Base-by-base conservation (phyloP, 2,888 invertebrate genomes). In the Barypeithes pellucidus region DNA sequence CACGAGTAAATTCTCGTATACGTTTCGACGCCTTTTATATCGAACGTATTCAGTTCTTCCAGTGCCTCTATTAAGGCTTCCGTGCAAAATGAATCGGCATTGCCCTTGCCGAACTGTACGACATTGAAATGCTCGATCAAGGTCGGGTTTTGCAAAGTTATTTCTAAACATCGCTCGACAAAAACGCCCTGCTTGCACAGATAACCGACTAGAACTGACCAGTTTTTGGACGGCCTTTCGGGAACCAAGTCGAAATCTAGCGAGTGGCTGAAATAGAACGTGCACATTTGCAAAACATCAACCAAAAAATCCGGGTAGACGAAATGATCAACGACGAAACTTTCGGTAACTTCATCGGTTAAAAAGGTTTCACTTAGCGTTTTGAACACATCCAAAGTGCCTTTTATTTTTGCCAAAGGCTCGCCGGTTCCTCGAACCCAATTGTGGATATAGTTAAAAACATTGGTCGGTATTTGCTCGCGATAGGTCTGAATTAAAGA, bases 1-100 rank as follows among this genome's bases (percentile, higher is more conserved):
- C 88, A 86, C 79, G 88, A 88, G 77, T 88, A 91, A 1, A 88
- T 66, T 86, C 85, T 85, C 16, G 90, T 81, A 72, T 88, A 80
- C 0, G 67, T 24, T 18, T 75, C 71, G 14, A 78, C 60, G 67
- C 76, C 36, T 3, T 3, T 63, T 22, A 59, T 61, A 20, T 72
- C 47, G 1, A 66, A 41, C 16, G 72, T 57, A 22, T 8, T 16
- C 1, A 80, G 61, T 20, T 62, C 54, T 54, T 72, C 71, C 12
- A 79, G 73, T 7, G 77, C 24, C 20, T 76, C 71, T 5, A 78
- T 54, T 12, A 88, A 65, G 22, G 84, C 82, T 11, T 76, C 76
- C 0, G 86, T 87, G n/a, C 84, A 75, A 70, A 81, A 71, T 39
- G 77, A 80, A 75, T 81, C 79, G 9, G 65, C 24, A 33, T 77